A percentile compares a stretch with the other conserved stretches of the same genome.
Conservation (phyloP, 2,888 invertebrate genomes). For the Carcina quercana region DNA sequence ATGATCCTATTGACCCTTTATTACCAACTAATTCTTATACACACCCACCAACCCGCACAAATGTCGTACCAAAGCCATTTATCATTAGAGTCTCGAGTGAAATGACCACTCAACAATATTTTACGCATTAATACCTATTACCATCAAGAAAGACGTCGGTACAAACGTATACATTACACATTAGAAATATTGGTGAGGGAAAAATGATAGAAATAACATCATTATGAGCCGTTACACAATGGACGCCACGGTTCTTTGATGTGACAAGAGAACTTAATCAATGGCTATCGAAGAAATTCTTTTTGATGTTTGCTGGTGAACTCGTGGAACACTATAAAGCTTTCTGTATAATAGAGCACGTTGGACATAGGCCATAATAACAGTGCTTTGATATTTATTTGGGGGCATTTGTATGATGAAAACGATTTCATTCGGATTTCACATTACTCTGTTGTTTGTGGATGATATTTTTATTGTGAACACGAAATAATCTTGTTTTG, state of each 20-base stretch:
- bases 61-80: no score
- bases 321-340: conserved; percentile 22
- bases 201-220: conserved; percentile 52
- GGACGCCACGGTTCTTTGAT: conserved; percentile 51
- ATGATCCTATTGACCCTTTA: no score
- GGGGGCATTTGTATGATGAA: background rate
- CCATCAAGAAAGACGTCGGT: conserved; percentile 12
- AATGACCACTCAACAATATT: conserved; percentile 4
- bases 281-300: conserved; percentile 49
- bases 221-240: conserved; percentile 46
- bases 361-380: conserved; percentile 15
- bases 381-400: conserved; percentile 9
- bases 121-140: conserved; percentile 10
- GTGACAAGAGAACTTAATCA: conserved; percentile 65
- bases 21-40: no score
- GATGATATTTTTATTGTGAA: no score
- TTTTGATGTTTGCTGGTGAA: conserved; percentile 41
- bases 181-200: conserved; percentile 32
- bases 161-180: conserved; percentile 10
- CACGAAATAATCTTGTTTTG: no score
- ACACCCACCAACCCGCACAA: no score
- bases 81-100: background rate
- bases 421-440: no score
- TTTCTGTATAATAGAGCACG: conserved; percentile 21
- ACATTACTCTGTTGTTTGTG: no score